A percentile compares a stretch with the other conserved stretches of the same genome.
These are phyloP conservation scores for Corydoras sp. DNA, from an alignment of 2,113 vertebrate species.

Conservation along the genomic window DNA sequence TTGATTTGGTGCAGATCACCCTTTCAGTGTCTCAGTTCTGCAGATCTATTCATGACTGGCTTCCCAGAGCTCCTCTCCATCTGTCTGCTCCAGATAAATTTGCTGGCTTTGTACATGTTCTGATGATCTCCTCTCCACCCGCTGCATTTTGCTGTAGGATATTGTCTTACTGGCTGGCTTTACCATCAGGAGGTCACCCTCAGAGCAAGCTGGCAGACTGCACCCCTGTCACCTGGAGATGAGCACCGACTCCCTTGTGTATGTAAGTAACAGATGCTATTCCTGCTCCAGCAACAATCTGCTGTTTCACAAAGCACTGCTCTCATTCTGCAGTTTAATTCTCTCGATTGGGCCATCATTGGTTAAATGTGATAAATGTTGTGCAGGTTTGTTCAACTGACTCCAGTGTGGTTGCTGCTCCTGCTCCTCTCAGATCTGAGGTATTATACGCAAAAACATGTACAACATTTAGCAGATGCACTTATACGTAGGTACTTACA, in stretches of 20 bases:
- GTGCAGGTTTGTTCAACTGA: constrained; percentile 50
- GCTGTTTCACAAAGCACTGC: no score
- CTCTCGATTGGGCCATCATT: neutral
- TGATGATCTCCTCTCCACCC: constrained; percentile 13
- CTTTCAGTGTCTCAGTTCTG: neutral
- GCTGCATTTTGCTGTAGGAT: constrained; percentile 48
- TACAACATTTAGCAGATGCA: no score
- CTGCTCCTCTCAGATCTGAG: constrained; percentile 24
- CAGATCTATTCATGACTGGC: neutral
- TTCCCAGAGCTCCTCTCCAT: neutral
- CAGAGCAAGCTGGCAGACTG: constrained; percentile 52
- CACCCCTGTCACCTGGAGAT: constrained; percentile 62
- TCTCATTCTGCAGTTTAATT: no score
- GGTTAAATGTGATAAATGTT: constrained; percentile 5
- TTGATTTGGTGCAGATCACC: neutral
- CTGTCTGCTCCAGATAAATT: neutral
- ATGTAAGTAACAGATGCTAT: constrained; percentile 51
- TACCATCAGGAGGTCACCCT: constrained; percentile 57
- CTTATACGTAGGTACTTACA: no score
- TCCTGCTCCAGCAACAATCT: neutral
- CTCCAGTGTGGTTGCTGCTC: neutral
- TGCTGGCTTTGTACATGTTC: constrained; percentile 12
- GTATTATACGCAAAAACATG: constrained; percentile 19
- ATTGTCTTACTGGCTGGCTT: constrained; percentile 58
- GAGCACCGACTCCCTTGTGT: constrained; percentile 49